phyloP scores from a whole-genome alignment of 2,888 invertebrate species.

The Pyralis farinalis region DNA sequence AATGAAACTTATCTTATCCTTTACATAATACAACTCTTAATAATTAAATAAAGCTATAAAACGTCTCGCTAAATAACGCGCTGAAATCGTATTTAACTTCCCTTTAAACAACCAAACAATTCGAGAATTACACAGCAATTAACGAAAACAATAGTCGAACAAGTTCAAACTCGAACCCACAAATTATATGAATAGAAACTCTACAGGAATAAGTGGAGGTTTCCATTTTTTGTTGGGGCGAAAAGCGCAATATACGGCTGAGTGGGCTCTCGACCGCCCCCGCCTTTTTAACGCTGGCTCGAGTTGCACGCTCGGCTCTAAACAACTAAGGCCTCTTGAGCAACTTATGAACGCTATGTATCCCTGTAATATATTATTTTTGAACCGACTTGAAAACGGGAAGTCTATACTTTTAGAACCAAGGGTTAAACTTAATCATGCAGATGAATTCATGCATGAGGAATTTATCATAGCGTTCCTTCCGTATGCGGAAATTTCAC shows the following conservation, averaged over 20 bases:
- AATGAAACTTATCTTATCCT: too few relatives aligned
- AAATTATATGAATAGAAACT: slow-evolving; percentile 39
- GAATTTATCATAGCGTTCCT: too few relatives aligned
- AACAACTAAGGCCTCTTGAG: slow-evolving; percentile 54
- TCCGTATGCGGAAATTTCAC: too few relatives aligned
- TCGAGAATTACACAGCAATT: slow-evolving; percentile 2
- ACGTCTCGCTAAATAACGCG: too few relatives aligned
- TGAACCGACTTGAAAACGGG: too few relatives aligned
- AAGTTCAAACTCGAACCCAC: slow-evolving; percentile 11
- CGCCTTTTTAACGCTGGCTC: slow-evolving; percentile 42
- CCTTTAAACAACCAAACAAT: background rate
- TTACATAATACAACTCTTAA: too few relatives aligned
- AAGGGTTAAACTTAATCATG: too few relatives aligned
- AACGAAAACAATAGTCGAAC: slow-evolving; percentile 8
- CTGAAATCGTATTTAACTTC: too few relatives aligned
- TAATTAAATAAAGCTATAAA: too few relatives aligned
- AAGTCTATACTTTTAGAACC: too few relatives aligned
- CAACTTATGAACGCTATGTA: slow-evolving; percentile 38
- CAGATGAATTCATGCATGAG: too few relatives aligned
- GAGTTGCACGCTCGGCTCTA: slow-evolving; percentile 41
- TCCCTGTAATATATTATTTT: background rate
- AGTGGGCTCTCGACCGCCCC: slow-evolving; percentile 41
- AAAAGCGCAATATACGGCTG: slow-evolving; percentile 54
- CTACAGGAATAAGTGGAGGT: slow-evolving; percentile 35
- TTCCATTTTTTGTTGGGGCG: slow-evolving; percentile 39